Conservation (phyloP, 2,113 vertebrate species). For the Psephotus haematonotus region DNA sequence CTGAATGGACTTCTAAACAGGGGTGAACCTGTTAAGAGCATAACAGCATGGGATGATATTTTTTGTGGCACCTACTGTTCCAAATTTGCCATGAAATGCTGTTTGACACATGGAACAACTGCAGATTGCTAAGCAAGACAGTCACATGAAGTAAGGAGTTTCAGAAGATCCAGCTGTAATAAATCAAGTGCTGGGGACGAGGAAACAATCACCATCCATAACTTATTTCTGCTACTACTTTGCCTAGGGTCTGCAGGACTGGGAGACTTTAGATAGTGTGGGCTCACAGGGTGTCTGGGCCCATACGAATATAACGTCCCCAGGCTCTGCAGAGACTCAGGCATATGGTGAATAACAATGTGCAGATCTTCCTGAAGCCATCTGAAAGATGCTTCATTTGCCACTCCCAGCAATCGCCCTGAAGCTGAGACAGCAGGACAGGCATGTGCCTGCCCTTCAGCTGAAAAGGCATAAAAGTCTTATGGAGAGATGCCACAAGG, state of each 20-base stretch:
- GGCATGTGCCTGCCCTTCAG: background rate
- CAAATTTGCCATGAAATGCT: slow-evolving; percentile 36
- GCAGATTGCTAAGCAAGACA: background rate
- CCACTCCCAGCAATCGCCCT: background rate
- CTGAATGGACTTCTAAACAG: background rate
- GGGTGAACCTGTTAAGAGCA: background rate
- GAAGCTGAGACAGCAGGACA: background rate
- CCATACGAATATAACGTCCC: background rate
- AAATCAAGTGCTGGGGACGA: background rate
- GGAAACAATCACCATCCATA: slow-evolving; percentile 38
- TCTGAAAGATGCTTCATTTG: background rate
- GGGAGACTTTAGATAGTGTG: background rate
- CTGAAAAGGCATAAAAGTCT: background rate
- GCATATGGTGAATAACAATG: background rate
- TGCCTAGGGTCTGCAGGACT: background rate
- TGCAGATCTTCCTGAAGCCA: background rate
- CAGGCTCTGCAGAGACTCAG: slow-evolving; percentile 3
- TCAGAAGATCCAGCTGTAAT: slow-evolving; percentile 24
- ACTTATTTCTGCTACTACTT: slow-evolving; percentile 43
- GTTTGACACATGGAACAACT: slow-evolving; percentile 19
- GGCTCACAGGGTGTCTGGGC: background rate
- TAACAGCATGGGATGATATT: background rate
- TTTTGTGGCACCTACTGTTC: background rate
- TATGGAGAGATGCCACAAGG: background rate
- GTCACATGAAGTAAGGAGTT: background rate